Base-by-base conservation (phyloP, 2,888 invertebrate species). In the Fabriciana adippe region DNA sequence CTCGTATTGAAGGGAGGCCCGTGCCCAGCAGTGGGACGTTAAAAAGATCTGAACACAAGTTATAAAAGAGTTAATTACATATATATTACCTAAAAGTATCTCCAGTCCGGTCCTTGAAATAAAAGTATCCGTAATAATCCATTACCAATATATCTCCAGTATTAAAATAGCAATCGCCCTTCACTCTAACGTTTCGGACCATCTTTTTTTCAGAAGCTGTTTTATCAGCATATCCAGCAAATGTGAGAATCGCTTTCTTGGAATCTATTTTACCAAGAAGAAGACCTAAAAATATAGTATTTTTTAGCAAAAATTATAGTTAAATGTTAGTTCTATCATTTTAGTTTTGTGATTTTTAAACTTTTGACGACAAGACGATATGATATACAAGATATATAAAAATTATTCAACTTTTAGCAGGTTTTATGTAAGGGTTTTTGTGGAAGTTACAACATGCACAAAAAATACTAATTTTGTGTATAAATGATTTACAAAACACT, bases 91-190 rank as follows among this genome's bases (percentile, higher is more conserved):
- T 88, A 79, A 95, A 97, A 0, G 97, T 97, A 78, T 97, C 97
- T 1, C 97, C 97, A 54, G 96, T 96, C 73, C 99, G 94, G 82
- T 99, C 99, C 75, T 95, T 97, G 88, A 99, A 99, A 85, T 97
- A 99, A 83, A 97, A 96, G 86, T 97, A 98, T 0, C 99, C 99
- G 50, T 95, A 94, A 72, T 98, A 96, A 80, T 99, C 99, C 95
- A 96, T 96, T 8, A 97, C 95, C 64, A 99, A 90, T 69, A 99
- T 94, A 84, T 99, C 99, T 56, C 97, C 96, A 0, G 98, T 97
- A 79, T 99, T 96, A 85, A 99, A 99, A 76, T 95, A 98, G 65
- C 94, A 93, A 84, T 99, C 99, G 3, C 98, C 99, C 63, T 95
- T 94, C 18, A 86, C 90, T 83, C 97, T 97, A 0, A 98, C 98